Percentiles rank a stretch among this genome's conserved stretches.
Evolutionary conservation across 2,113 vertebrate genomes (phyloP).

Genomic region (Tamias sibiricus): DNA sequence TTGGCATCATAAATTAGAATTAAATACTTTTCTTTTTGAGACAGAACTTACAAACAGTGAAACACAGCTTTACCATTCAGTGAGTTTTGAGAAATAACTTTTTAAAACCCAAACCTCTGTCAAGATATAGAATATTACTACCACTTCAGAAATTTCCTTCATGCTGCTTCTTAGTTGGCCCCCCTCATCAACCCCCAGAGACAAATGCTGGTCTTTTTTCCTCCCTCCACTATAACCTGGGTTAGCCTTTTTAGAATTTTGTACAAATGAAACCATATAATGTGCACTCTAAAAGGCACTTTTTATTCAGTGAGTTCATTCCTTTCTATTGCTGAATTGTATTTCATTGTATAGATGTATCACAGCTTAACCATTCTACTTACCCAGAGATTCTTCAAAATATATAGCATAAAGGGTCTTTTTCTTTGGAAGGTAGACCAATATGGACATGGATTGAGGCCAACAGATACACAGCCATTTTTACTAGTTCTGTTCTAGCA

Average conservation of each 20-base stretch:
- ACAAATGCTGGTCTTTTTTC: background rate
- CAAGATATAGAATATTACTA: background rate
- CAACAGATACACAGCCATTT: background rate
- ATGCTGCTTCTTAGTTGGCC: background rate
- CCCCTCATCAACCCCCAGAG: background rate
- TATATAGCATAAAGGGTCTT: background rate
- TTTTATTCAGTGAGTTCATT: background rate
- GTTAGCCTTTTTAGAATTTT: slow-evolving; percentile 23
- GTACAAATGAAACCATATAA: background rate
- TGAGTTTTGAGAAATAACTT: slow-evolving; percentile 33
- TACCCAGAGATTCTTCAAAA: background rate
- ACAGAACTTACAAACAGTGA: background rate
- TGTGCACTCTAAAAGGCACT: background rate
- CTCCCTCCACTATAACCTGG: background rate
- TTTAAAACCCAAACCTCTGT: slow-evolving; percentile 1
- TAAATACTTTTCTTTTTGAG: slow-evolving; percentile 26
- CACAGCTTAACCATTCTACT: background rate
- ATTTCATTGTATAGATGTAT: slow-evolving; percentile 26
- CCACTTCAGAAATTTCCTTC: slow-evolving; percentile 22
- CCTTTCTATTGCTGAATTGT: slow-evolving; percentile 1
- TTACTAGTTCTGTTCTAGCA: background rate
- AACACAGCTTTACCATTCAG: background rate
- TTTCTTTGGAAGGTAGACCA: slow-evolving; percentile 28
- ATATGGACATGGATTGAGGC: background rate
- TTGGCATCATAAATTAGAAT: slow-evolving; percentile 11